phyloP scores from a whole-genome alignment of 2,888 invertebrate species.

The Stenichneumon culpator region DNA sequence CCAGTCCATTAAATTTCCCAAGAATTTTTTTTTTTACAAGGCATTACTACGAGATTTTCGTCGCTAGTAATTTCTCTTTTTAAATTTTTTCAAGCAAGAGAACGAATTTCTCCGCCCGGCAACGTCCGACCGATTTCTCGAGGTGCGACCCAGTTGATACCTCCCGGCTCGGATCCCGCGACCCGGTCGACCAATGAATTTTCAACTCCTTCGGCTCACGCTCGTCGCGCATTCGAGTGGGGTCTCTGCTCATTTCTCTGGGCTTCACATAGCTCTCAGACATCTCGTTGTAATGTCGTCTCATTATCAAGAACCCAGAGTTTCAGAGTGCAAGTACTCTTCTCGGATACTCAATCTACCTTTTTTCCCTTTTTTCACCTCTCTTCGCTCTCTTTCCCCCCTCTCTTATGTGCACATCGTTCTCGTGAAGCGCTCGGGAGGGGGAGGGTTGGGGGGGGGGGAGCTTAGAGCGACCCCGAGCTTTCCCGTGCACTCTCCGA shows the following conservation, averaged over 20 bases:
- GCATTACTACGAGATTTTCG: no score
- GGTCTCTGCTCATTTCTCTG: constrained; percentile 36
- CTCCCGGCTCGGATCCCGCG: not conserved
- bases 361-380: constrained; percentile 49
- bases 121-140: not conserved
- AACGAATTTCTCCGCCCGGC: not conserved
- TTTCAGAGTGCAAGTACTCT: constrained; percentile 32
- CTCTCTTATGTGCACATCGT: constrained; percentile 24
- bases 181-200: constrained; percentile 23
- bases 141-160: not conserved
- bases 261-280: constrained; percentile 23
- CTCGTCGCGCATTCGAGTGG: constrained; percentile 28
- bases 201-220: constrained; percentile 20
- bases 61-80: no score
- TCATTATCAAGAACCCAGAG: constrained; percentile 72
- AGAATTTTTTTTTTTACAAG: no score
- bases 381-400: constrained; percentile 9
- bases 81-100: not conserved
- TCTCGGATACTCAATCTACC: constrained; percentile 58
- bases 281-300: constrained; percentile 68
- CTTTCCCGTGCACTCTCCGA: constrained; percentile 47
- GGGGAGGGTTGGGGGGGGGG: not conserved
- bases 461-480: constrained; percentile 35
- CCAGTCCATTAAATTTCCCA: no score
- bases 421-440: constrained; percentile 35